Evolutionary conservation across 2,797 vertebrate genomes (phyloP), one percentile per base, ranked within the genome.

Genomic region (Ataeniobius toweri): DNA sequence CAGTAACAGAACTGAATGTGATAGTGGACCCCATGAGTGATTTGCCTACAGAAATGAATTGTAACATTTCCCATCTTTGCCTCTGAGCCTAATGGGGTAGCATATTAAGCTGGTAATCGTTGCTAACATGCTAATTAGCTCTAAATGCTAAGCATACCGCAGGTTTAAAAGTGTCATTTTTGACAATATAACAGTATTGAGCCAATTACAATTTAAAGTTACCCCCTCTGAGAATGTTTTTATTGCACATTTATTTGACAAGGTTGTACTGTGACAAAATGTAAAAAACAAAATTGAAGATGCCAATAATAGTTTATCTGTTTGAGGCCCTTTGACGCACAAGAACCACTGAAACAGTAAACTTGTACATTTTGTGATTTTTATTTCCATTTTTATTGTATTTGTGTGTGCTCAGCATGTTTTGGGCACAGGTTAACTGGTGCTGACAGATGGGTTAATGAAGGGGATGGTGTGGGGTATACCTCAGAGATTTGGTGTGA

Each of bases 401-500:
- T 41, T 41, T 10, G 18, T 53, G 77, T 73, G 69, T 50, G 26
- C 69, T n/a, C 50, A 12, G 44, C 2, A 28, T 71, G 48, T 83
- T 78, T 51, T 53, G 39, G 67, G 63, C 31, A 56, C 51, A 26
- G 82, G 56, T 39, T 68, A 70, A 80, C 50, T 76, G 53, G 50
- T 75, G 82, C 39, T 79, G 85, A 85, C 85, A 82, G 75, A 65
- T 50, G 73, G 48, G 9, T 46, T 74, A 77, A 80, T 78, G 9
- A 26, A 41, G 59, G 31, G 28, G 16, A 18, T 36, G 9, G 28
- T 22, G 61, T 2, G 53, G 26, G 24, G 5, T 41, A 28, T 68
- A 69, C 81, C 68, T 8, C 22, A 68, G 84, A 84, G 83, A 79
- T 46, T 63, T 16, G 12, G 13, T 39, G 20, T 86, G 84, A 90